Base-by-base conservation (phyloP, 2,888 invertebrate genomes). In the Isoperla grammatica region DNA sequence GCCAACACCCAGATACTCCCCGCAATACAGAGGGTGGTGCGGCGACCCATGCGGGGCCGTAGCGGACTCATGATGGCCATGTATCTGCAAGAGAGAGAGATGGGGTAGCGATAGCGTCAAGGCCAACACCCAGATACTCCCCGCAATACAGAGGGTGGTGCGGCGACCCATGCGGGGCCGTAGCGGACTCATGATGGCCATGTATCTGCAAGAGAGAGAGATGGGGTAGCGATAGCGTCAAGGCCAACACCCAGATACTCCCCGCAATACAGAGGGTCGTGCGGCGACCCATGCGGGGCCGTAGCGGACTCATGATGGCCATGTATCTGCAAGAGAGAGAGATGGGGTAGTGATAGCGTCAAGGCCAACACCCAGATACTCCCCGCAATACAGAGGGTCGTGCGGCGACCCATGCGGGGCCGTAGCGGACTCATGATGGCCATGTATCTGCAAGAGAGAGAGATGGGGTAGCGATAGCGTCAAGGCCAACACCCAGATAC, bases 61-160 rank as follows among this genome's bases (percentile, higher is more conserved):
- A 95, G 77, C 0, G 95, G 96, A 70, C 92, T 91, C 82, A 96
- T 92, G 69, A 96, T 96, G 57, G 95, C 95, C 76, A 93, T 89
- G 73, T 95, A 96, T 72, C 95, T 96, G 80, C 1, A 76, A 72
- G n/a, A 82, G 5, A 42, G 5, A 42, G 42, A 6, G 5, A 42
- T 42, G 42, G 8, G 42, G 13, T 5, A 42, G 5, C 5, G 9
- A 15, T 42, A 11, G 42, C 5, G 42, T 42, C 5, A n/a, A 5
- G 37, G 92, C 90, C 64, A 87, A 79, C 0, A 85, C 74, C 95
- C 95, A 96, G 68, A 95, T 95, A 56, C 83, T 80, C 4, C 86
- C 81, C 0, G 92, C 92, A 65, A 93, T 86, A 67, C 85, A 85
- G 57, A 95, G 78, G 0, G 95, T 95, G n/a, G 87, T 84, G 22